Base-by-base conservation (phyloP, 2,797 vertebrate species). In the Tachyglossus aculeatus region DNA sequence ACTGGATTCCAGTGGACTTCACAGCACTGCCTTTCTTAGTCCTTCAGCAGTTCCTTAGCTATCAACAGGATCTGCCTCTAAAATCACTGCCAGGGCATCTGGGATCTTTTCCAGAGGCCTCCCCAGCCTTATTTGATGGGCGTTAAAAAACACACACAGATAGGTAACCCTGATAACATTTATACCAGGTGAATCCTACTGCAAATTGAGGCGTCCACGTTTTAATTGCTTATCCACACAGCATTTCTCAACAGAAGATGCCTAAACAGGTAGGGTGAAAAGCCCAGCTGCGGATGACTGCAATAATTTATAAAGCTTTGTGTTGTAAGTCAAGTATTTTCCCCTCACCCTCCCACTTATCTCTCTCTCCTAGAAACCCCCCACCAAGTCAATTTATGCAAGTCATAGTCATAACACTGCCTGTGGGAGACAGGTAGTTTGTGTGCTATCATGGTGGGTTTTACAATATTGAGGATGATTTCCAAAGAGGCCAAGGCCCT, bases 351-450 rank as follows among this genome's bases (percentile, higher is more conserved):
- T 19, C 44, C 25, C 6, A 21, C 25, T 25, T 31, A 14, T 2
- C 56, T 58, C 32, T 31, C 60, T 34, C 61, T 55, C n/a, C n/a
- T n/a, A n/a, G n/a, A n/a, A n/a, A n/a, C n/a, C 24, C 12, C 77
- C 25, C 4, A 74, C 59, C 16, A 1, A 33, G 7, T 44, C 66
- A 21, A 4, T 45, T 40, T 63, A 48, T 44, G 52, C 71, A 59
- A 84, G 80, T 81, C 80, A 69, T 85, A 77, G 47, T 76, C 75
- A 19, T 76, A 74, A 61, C 0, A 9, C 24, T 63, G 78, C 74
- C 77, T 68, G 52, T 71, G 72, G 78, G 82, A 81, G 82, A 85
- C 57, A 71, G 79, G 79, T 75, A 24, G 66, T 78, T 55, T 84
- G 73, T 59, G 62, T 68, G 74, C 82, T 75, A 13, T 83, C 73